Base-by-base conservation (phyloP, 2,888 invertebrate species). In the Aplocera efformata region DNA sequence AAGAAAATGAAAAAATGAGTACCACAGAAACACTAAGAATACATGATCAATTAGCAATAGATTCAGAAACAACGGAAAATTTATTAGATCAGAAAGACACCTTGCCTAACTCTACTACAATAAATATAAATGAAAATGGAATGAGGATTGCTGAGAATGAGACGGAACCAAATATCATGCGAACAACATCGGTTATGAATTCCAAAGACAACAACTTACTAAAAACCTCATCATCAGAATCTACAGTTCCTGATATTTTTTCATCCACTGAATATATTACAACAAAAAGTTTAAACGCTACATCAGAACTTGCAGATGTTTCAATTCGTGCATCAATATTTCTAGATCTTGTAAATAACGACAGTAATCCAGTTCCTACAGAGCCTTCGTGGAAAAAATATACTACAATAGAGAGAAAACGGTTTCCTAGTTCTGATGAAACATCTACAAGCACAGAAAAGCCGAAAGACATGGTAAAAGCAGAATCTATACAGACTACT, bases 331-430 rank as follows among this genome's bases (percentile, higher is more conserved):
- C 28, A 11, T 36, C 36, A 23, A 29, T 36, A 2, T 24, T 32
- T 21, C 32, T 29, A 0, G 42, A 42, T 7, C 17, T 32, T n/a
- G 20, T 27, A 10, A 24, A 32, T 6, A 35, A 35, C 20, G 24
- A 32, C 24, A n/a, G 9, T 20, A 32, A 20, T 3, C 8, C 10
- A n/a, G 41, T 37, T 10, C 50, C 58, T 9, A 48, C 41, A 10
- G 47, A 50, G 13, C 62, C 68, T 7, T 40, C 50, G 13, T 59
- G 69, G 70, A 72, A 69, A 52, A 69, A 65, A 40, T 73, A 76
- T 41, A 69, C 61, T 26, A 60, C 48, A 0, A 72, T 75, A 43
- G 66, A 69, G 22, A 65, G 73, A 53, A 72, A 67, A 52, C 56
- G 53, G 2, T 22, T 36, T 1, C 46, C 38, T 13, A 54, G 48